These are phyloP conservation scores for Leptosomus discolor DNA, from an alignment of 2,113 vertebrate species.

Conservation along the genomic window DNA sequence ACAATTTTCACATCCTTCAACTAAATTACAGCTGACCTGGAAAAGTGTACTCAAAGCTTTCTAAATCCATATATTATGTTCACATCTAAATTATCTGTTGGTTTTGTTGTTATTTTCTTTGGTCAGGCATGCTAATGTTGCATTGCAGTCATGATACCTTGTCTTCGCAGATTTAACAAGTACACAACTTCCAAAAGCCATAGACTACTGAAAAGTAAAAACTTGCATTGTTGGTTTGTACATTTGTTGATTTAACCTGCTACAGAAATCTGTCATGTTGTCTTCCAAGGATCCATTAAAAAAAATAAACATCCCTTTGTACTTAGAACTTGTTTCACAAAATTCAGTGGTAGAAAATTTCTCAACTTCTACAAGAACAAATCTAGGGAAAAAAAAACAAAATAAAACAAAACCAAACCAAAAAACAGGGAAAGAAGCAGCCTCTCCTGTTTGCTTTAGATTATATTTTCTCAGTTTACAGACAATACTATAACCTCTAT, in stretches of 20 bases:
- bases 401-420: background rate
- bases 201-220: background rate
- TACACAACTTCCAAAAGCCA: background rate
- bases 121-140: background rate
- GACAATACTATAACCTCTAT: background rate
- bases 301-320: background rate
- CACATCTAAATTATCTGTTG: background rate
- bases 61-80: background rate
- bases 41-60: background rate
- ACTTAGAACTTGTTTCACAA: background rate
- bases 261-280: background rate
- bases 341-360: background rate
- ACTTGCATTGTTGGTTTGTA: background rate
- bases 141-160: background rate
- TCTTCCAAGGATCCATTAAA: background rate
- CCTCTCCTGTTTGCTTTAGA: background rate
- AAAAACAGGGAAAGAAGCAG: fast-evolving
- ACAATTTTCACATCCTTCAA: background rate
- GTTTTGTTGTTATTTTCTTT: background rate
- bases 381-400: background rate
- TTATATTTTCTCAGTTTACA: background rate
- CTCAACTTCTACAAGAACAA: background rate
- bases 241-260: background rate
- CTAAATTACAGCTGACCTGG: background rate
- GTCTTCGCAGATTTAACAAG: background rate